phyloP scores from a whole-genome alignment of 1,140 invertebrate genomes.

The Dryas iulia region DNA sequence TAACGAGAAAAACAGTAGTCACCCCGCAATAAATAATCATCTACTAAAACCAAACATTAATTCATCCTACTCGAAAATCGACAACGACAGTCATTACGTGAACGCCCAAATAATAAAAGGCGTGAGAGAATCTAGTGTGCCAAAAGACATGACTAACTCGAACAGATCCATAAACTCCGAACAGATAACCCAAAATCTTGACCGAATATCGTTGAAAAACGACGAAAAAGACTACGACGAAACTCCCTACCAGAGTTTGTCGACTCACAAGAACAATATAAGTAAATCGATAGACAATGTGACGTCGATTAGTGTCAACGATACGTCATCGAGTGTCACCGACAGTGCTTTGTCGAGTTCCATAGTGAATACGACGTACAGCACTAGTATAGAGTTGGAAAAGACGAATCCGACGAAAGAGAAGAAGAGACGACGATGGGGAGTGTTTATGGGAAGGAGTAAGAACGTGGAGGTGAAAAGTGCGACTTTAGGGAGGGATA shows the following conservation, averaged over 20 bases:
- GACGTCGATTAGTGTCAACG: conserved; percentile 65
- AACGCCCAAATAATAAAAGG: conserved; percentile 75
- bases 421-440: conserved; percentile 84
- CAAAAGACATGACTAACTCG: conserved; percentile 52
- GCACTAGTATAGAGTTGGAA: conserved; percentile 47
- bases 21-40: conserved; percentile 58
- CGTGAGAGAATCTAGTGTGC: conserved; percentile 58
- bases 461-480: conserved; percentile 81
- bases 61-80: conserved; percentile 42
- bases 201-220: conserved; percentile 50
- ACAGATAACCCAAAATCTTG: conserved; percentile 43
- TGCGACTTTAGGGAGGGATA: conserved; percentile 83
- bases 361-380: conserved; percentile 32
- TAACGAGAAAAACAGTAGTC: conserved; percentile 68
- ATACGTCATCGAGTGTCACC: conserved; percentile 38
- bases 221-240: conserved; percentile 63
- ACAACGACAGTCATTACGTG: conserved; percentile 66
- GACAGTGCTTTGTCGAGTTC: conserved; percentile 60
- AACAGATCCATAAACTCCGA: conserved; percentile 45
- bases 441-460: conserved; percentile 82
- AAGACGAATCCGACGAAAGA: conserved; percentile 74
- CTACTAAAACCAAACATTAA: conserved; percentile 37
- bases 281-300: conserved; percentile 67
- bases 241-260: conserved; percentile 70
- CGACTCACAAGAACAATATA: conserved; percentile 59